A percentile compares a stretch with the other conserved stretches of the same genome.
Evolutionary conservation across 2,113 vertebrate genomes (phyloP).

Genomic region (Megalops atlanticus): DNA sequence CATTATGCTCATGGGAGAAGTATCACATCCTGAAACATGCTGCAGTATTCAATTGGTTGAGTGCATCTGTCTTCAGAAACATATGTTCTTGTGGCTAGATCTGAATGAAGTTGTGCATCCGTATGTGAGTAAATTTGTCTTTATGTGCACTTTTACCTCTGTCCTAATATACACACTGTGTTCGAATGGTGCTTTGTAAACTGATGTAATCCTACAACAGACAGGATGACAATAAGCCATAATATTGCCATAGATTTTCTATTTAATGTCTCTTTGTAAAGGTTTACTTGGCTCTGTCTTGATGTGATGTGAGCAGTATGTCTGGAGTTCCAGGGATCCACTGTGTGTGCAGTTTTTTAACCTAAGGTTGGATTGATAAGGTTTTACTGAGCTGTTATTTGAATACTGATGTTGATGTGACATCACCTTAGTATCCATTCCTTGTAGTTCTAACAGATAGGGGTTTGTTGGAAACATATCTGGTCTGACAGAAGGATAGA

Average conservation of each 20-base stretch:
- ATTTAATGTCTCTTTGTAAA: not conserved
- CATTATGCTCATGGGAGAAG: not conserved
- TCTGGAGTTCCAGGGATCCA: too few relatives aligned
- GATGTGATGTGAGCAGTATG: too few relatives aligned
- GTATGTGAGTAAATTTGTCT: not conserved
- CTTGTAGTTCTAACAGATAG: too few relatives aligned
- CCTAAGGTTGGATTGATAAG: too few relatives aligned
- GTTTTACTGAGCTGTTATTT: too few relatives aligned
- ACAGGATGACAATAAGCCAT: constrained; percentile 4
- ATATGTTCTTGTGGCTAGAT: not conserved
- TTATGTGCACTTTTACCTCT: not conserved
- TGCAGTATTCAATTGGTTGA: not conserved
- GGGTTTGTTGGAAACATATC: too few relatives aligned
- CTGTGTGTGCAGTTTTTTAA: too few relatives aligned
- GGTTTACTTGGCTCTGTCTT: not conserved
- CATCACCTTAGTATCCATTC: too few relatives aligned
- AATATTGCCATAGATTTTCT: not conserved
- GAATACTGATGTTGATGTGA: too few relatives aligned
- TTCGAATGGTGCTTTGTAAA: not conserved
- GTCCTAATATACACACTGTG: too few relatives aligned
- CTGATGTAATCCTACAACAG: not conserved
- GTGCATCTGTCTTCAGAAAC: not conserved
- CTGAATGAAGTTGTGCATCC: not conserved
- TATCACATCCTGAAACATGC: not conserved
- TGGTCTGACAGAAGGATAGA: too few relatives aligned